Evolutionary conservation across 1,140 invertebrate species (phyloP).

Genomic region (Cheumatopsyche charites): DNA sequence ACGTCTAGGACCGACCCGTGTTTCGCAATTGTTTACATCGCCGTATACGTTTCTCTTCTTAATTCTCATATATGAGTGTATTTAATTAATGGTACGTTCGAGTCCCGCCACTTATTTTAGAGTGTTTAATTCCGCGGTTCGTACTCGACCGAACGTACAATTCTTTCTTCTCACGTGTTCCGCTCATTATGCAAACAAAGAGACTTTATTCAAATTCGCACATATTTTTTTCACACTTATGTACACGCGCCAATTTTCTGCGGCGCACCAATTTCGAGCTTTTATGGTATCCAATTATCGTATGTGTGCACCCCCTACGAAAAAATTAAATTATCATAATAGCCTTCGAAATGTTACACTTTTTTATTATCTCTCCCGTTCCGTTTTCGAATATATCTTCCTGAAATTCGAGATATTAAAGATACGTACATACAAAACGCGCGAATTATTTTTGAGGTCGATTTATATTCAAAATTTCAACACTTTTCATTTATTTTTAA

Average conservation of each 20-base stretch:
- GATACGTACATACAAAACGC: background rate
- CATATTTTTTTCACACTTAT: constrained; percentile 11
- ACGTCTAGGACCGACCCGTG: background rate
- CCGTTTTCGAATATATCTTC: constrained; percentile 9
- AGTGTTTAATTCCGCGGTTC: too few relatives aligned
- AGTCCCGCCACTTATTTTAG: too few relatives aligned
- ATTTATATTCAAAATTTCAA: too few relatives aligned
- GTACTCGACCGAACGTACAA: too few relatives aligned
- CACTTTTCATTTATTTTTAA: too few relatives aligned
- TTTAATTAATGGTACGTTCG: background rate
- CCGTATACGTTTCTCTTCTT: background rate
- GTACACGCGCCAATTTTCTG: constrained; percentile 4
- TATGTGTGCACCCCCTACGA: constrained; percentile 12
- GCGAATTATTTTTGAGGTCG: too few relatives aligned
- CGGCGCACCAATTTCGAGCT: constrained; percentile 19
- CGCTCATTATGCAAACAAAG: too few relatives aligned
- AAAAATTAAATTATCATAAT: constrained; percentile 35
- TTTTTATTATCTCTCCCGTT: constrained; percentile 5
- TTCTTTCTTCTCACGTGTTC: background rate
- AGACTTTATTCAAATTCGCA: constrained; percentile 13
- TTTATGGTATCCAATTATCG: constrained; percentile 33
- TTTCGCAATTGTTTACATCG: background rate
- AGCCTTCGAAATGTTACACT: constrained; percentile 21
- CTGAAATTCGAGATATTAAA: background rate
- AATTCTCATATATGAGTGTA: background rate